Base-by-base conservation (phyloP, 1,140 invertebrate genomes). In the Contarinia nasturtii region DNA sequence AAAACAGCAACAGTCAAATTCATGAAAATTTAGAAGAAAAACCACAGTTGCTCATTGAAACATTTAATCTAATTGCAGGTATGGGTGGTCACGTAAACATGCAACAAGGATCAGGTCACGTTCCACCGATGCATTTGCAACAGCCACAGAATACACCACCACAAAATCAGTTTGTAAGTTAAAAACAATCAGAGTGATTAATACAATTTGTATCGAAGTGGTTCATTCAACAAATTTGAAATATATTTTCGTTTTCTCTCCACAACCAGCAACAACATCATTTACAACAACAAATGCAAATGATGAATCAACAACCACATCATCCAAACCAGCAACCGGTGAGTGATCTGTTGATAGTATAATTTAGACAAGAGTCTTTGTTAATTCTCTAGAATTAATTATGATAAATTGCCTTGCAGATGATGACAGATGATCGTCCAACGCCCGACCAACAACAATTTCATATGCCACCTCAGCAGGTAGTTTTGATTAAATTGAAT, bases 371-470 rank as follows among this genome's bases (percentile, higher is more conserved):
- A 1, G 48, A 47, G 7, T 19, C 36, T 27, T 37, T 46, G 27
- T 33, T 45, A 14, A 20, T 21, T 17, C 47, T 47, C n/a, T n/a
- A n/a, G n/a, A n/a, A n/a, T n/a, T 27, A 10, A 27, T 27, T 27
- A 27, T 27, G 27, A 5, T 27, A 45, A 4, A 22, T 44, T 36
- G 18, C 12, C 2, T 33, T 45, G 15, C 38, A 44, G 37, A 44
- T 51, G 33, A 51, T 48, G 44, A 44, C 41, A 46, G 49, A 44
- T 55, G 56, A 7, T 57, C 57, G 2, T 49, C 55, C 7, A 52
- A 55, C 0, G 46, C 58, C 2, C 57, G 58, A 53, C 56, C 51
- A 36, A 57, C 57, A 11, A 58, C 58, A 57, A 58, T 57, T 1
- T 56, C 56, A 1, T 57, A 58, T 7, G 57, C 55, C 57, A 57